Evolutionary conservation across 2,888 invertebrate genomes (phyloP).

Genomic region (Cryptosula pallasiana): DNA sequence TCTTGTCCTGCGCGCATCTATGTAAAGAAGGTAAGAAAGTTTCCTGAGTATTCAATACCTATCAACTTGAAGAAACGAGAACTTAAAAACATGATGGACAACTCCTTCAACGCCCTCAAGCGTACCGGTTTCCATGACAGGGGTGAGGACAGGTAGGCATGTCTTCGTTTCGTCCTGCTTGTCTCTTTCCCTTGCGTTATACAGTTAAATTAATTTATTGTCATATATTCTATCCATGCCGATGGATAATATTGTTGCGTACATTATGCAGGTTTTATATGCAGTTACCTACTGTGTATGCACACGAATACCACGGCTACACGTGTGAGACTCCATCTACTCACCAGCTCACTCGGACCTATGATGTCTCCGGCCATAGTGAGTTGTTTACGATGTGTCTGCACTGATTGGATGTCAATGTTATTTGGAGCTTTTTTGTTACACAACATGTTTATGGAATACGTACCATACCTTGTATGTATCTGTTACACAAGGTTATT

Average conservation of each 20-base stretch:
- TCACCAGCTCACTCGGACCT: conserved; percentile 5
- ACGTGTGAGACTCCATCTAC: no score
- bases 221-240: no score
- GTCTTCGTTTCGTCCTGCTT: neutral
- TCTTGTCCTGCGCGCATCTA: conserved; percentile 53
- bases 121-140: conserved; percentile 35
- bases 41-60: conserved; percentile 47
- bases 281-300: conserved; percentile 50
- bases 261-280: conserved; percentile 43
- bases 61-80: conserved; percentile 42
- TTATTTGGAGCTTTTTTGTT: no score
- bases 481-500: conserved; percentile 3
- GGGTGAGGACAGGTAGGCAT: conserved; percentile 46
- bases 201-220: no score
- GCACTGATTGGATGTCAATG: no score
- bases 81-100: conserved; percentile 48
- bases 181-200: no score
- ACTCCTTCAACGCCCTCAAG: conserved; percentile 48
- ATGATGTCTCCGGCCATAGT: neutral
- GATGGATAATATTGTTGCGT: no score
- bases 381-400: no score
- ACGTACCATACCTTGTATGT: no score
- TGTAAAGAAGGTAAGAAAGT: conserved; percentile 51
- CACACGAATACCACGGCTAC: conserved; percentile 48
- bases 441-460: no score